These are phyloP conservation scores for Coregonus ussuriensis DNA, from an alignment of 2,797 vertebrate species.

Conservation along the genomic window DNA sequence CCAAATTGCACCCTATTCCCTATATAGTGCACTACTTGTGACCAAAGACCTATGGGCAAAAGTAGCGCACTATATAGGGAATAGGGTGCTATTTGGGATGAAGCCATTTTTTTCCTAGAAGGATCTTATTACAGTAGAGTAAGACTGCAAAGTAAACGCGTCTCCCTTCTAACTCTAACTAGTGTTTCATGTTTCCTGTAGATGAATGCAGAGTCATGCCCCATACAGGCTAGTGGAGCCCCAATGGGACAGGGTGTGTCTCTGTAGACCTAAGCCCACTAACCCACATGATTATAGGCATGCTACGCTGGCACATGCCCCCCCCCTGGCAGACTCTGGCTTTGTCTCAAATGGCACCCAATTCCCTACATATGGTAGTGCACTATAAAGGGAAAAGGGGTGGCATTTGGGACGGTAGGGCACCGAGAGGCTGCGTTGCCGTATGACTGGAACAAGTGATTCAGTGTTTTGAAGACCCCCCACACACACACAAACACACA, in stretches of 20 bases:
- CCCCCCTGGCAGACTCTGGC: conserved; percentile 21
- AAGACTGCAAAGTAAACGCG: conserved; percentile 55
- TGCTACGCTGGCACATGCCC: conserved; percentile 56
- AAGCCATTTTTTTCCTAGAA: background rate
- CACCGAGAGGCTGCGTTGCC: background rate
- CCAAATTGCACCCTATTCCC: too few species aligned
- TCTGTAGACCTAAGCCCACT: conserved; percentile 62
- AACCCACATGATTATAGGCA: conserved; percentile 73
- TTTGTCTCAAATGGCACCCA: too few species aligned
- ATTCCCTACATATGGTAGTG: too few species aligned
- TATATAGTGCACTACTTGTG: too few species aligned
- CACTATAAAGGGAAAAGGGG: too few species aligned
- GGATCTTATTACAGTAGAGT: conserved; percentile 50
- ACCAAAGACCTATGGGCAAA: too few species aligned
- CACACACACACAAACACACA: too few species aligned
- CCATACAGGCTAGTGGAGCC: conserved; percentile 32
- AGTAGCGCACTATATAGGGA: too few species aligned
- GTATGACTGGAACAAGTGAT: conserved; percentile 57
- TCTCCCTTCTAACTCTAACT: conserved; percentile 19
- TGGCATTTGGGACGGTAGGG: too few species aligned
- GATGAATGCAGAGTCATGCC: conserved; percentile 64
- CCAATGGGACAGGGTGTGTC: conserved; percentile 68
- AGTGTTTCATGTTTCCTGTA: conserved; percentile 42
- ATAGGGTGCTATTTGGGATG: too few species aligned
- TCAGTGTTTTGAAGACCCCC: conserved; percentile 42